Conservation (phyloP, 2,113 vertebrate species). For the Phrynocephalus versicolor region DNA sequence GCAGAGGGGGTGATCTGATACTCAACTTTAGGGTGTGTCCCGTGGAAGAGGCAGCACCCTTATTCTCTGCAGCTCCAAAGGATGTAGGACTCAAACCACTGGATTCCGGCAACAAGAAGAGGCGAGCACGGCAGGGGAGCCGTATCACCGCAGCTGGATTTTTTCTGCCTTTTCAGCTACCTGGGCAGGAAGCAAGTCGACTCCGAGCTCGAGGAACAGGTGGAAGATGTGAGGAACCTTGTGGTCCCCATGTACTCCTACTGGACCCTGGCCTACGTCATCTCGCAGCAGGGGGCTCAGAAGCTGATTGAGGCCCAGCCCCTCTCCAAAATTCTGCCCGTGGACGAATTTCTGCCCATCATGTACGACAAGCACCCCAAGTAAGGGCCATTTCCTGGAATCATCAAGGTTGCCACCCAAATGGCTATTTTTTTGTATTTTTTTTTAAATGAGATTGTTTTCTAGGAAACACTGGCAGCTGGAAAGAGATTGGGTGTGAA, state of each 20-base stretch:
- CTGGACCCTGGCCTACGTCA: conserved; percentile 91
- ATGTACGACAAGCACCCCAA: conserved; percentile 97
- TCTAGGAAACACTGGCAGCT: too few species aligned
- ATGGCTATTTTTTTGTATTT: too few species aligned
- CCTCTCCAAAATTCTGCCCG: conserved; percentile 91
- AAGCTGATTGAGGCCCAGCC: conserved; percentile 90
- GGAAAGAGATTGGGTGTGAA: too few species aligned
- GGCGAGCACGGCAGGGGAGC: too few species aligned
- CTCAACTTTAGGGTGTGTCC: too few species aligned
- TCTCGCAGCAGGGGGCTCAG: conserved; percentile 86
- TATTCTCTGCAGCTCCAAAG: too few species aligned
- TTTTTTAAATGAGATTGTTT: too few species aligned
- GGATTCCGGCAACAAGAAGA: too few species aligned
- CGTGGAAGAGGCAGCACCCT: too few species aligned
- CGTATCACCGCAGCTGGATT: background rate
- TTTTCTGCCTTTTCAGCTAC: conserved; percentile 76
- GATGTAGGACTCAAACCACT: too few species aligned
- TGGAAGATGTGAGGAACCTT: conserved; percentile 83
- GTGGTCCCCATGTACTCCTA: conserved; percentile 90
- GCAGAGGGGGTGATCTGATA: too few species aligned
- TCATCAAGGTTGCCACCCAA: too few species aligned
- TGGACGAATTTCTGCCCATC: conserved; percentile 96
- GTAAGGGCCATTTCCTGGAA: conserved; percentile 68
- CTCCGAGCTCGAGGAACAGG: conserved; percentile 74
- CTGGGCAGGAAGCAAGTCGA: conserved; percentile 95